Evolutionary conservation across 2,797 vertebrate species (phyloP).

Genomic region (Molossus molossus): DNA sequence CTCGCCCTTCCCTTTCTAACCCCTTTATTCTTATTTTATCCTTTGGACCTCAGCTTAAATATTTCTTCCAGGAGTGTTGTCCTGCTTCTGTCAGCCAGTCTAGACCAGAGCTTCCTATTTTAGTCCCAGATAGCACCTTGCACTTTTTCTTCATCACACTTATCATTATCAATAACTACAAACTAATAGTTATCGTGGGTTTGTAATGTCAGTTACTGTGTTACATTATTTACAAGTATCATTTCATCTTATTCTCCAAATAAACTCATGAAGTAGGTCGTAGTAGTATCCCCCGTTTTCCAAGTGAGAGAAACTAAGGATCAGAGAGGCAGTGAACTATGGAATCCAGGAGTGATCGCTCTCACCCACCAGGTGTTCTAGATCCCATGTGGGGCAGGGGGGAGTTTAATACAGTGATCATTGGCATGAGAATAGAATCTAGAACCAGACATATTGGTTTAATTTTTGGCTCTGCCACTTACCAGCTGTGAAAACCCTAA

Average conservation of each 20-base stretch:
- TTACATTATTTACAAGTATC: slow-evolving; percentile 21
- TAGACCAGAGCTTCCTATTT: background rate
- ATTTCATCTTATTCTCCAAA: slow-evolving; percentile 4
- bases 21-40: background rate
- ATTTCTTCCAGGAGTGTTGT: background rate
- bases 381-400: background rate
- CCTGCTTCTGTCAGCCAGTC: background rate
- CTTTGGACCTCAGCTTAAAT: background rate
- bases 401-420: background rate
- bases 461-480: background rate
- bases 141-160: background rate
- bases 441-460: background rate
- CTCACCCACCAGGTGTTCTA: background rate
- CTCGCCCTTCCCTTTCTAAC: background rate
- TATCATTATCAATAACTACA: background rate
- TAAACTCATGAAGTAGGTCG: background rate
- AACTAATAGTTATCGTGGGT: background rate
- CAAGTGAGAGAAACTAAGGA: background rate
- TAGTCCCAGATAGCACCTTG: background rate
- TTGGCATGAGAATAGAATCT: background rate
- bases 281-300: background rate
- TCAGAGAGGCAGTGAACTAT: background rate
- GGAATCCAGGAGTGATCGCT: background rate
- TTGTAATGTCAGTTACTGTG: background rate
- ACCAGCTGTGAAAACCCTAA: background rate